Base-by-base conservation (phyloP, 2,113 vertebrate genomes). In the Todiramphus saurophagus region DNA sequence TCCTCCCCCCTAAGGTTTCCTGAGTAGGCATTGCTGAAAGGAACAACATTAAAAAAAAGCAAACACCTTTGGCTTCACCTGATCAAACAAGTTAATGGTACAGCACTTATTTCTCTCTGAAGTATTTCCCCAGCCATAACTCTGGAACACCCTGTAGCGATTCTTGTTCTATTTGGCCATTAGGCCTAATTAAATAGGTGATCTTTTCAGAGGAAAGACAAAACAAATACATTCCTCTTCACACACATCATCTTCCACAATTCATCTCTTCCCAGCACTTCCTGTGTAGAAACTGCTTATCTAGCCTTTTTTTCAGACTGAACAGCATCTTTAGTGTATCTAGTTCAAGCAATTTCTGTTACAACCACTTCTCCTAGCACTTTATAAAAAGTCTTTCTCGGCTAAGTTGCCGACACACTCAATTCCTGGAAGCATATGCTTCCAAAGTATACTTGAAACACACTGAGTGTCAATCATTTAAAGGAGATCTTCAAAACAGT, bases 1-100 rank as follows among this genome's bases (percentile, higher is more conserved):
- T 43, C 43, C 43, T 43, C 39, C 2, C 4, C 20, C 17, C 2
- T 3, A 94, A 99, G 99, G 98, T 53, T 87, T 75, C 25, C 17
- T n/a, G 76, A 55, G 43, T 66, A 74, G 13, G 59, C 44, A 70
- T 7, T 50, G 21, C 23, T 66, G 30, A 86, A 41, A 63, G 12
- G 11, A 69, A 7, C 20, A 31, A 20, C 39, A 44, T 62, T 35
- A 31, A 46, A 50, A 56, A 58, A 82, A 62, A 23, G 7, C 27
- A 55, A 55, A 55, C 11, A 46, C 8, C 10, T 93, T 62, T 23
- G 5, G 60, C 59, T 88, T 87, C 24, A 68, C 24, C 6, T 27
- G 33, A 59, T 79, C 44, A 83, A 53, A 68, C 21, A 46, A 56
- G 39, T 50, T 37, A 64, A 41, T 41, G 9, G 10, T 28, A 56